Base-by-base conservation (phyloP, 2,797 vertebrate species). In the Galagoides demidoff region DNA sequence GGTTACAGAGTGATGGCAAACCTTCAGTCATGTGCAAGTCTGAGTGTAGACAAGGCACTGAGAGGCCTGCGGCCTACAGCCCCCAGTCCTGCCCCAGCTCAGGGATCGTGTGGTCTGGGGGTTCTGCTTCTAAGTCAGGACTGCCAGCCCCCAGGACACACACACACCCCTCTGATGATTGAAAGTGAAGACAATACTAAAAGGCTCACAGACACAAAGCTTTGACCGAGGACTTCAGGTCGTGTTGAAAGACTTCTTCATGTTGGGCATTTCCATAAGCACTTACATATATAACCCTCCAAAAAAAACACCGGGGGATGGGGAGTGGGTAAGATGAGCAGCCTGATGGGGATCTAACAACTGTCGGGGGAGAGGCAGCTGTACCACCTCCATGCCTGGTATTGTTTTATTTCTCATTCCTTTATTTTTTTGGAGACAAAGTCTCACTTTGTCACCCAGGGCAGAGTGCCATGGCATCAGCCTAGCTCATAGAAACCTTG, bases 1-100 rank as follows among this genome's bases (percentile, higher is more conserved):
- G n/a, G 74, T 81, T 61, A 73, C 49, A n/a, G 37, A 87, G 89
- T 92, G 89, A 76, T 78, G 63, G 39, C 64, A 92, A 92, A 57
- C 63, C 76, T 85, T 83, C 79, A 57, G 37, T 7, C 49, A 37
- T 64, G 81, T 77, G n/a, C 14, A 64, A 87, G 34, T 25, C 74
- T n/a, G 84, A 34, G n/a, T 45, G 8, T 0, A 91, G 92, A 70
- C 5, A 59, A 64, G 31, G 76, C 29, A 78, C 29, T 78, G 74
- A 89, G 92, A 83, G 25, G 43, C 49, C 49, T 4, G 3, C 49
- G 16, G 34, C 6, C 25, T 10, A 16, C 11, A 4, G 45, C 43
- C 70, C 83, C 73, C 39, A 39, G 17, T 61, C 22, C 64, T 71
- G 77, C n/a, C 43, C 78, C 77, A 43, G 45, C 29, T 29, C 63